Percentiles rank a stretch among this genome's conserved stretches.
Conservation (phyloP, 2,113 vertebrate genomes). For the Rousettus leschenaultii region DNA sequence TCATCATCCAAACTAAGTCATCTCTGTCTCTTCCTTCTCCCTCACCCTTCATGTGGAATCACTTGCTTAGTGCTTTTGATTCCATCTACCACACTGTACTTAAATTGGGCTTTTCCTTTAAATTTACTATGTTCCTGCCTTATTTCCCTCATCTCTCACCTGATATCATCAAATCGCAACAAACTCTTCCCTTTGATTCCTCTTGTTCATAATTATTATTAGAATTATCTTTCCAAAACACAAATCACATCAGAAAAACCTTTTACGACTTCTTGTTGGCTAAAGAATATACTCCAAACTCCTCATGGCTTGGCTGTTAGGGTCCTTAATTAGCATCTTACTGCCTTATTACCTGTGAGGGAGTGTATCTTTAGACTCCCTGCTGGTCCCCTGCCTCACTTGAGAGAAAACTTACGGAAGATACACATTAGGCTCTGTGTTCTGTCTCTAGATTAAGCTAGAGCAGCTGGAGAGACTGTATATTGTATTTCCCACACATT, state of each 20-base stretch:
- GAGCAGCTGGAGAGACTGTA: background rate
- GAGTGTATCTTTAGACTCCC: background rate
- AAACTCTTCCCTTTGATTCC: background rate
- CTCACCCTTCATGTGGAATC: background rate
- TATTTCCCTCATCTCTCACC: background rate
- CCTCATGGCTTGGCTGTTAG: background rate
- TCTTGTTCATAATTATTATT: background rate
- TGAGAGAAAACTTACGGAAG: background rate
- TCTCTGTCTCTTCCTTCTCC: background rate
- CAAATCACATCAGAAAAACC: background rate
- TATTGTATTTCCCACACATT: background rate
- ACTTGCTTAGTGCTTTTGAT: background rate
- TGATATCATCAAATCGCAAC: background rate
- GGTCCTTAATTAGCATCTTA: background rate
- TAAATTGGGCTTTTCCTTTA: background rate
- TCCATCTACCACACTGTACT: background rate
- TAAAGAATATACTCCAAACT: background rate
- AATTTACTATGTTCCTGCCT: background rate
- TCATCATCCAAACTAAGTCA: background rate
- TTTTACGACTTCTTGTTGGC: background rate
- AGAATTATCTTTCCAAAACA: background rate
- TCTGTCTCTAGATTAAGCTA: background rate
- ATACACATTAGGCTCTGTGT: background rate
- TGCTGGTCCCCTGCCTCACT: background rate
- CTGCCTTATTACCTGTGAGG: background rate